phyloP scores from a whole-genome alignment of 2,888 invertebrate genomes.

The Andrena hattorfiana region DNA sequence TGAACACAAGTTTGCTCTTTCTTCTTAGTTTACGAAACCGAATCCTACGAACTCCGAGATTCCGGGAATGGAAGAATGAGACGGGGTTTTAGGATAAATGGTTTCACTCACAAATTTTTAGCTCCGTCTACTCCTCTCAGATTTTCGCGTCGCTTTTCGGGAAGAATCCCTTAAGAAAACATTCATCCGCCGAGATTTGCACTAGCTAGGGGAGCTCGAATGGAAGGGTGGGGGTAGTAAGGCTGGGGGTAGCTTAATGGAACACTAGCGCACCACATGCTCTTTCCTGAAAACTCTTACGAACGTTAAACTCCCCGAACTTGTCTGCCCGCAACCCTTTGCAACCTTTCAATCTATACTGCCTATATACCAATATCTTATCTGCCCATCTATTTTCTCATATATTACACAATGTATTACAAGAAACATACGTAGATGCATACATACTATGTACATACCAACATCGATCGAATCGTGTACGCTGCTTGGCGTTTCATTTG shows the following conservation, averaged over 20 bases:
- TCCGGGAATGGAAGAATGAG: conserved; percentile 1
- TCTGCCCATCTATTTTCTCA: not conserved
- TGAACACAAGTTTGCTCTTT: conserved; percentile 78
- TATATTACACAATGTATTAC: not conserved
- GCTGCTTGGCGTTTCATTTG: not conserved
- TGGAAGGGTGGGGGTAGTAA: conserved; percentile 78
- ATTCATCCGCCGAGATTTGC: conserved; percentile 84
- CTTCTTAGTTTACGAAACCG: conserved; percentile 69
- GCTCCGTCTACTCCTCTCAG: conserved; percentile 67
- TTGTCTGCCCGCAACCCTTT: not conserved
- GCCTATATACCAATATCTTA: not conserved
- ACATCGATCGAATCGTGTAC: not conserved
- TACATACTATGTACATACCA: not conserved
- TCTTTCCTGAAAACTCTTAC: conserved; percentile 59
- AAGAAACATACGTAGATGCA: too few species aligned
- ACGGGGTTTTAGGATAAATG: conserved; percentile 35
- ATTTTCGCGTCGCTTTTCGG: conserved; percentile 79
- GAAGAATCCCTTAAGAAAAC: conserved; percentile 83
- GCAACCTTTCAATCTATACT: not conserved
- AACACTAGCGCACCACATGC: conserved; percentile 69
- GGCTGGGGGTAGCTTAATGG: conserved; percentile 75
- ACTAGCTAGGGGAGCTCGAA: conserved; percentile 82
- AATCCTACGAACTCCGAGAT: conserved; percentile 22
- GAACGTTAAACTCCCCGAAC: conserved; percentile 48
- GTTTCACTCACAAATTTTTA: conserved; percentile 76